These are phyloP conservation scores for Diarsia dahlii DNA, from an alignment of 2,888 invertebrate species.

Conservation along the genomic window DNA sequence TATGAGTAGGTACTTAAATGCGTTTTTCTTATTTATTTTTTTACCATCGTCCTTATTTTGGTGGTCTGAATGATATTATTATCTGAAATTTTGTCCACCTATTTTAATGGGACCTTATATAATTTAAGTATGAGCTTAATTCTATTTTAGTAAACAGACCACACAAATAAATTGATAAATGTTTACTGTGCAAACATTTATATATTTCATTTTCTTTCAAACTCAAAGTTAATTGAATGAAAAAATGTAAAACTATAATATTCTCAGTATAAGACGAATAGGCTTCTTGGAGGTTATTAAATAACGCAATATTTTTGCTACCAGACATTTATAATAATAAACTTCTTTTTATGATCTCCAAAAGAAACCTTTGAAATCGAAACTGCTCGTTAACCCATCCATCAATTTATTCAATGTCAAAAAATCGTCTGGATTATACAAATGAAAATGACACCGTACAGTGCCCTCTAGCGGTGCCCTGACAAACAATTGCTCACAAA, in stretches of 20 bases:
- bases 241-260: neutral
- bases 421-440: neutral
- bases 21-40: too few relatives aligned
- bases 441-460: conserved; percentile 31
- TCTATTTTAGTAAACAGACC: too few relatives aligned
- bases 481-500: conserved; percentile 52
- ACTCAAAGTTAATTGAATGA: neutral
- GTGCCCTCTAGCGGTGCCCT: conserved; percentile 22
- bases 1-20: too few relatives aligned
- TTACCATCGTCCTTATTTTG: too few relatives aligned
- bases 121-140: too few relatives aligned
- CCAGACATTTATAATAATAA: neutral
- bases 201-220: too few relatives aligned
- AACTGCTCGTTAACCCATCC: neutral
- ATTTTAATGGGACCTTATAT: too few relatives aligned
- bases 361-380: neutral
- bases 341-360: neutral
- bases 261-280: neutral
- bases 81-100: too few relatives aligned
- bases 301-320: neutral
- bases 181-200: too few relatives aligned
- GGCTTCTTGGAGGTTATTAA: neutral
- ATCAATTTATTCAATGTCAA: neutral
- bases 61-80: too few relatives aligned
- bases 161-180: too few relatives aligned